Conservation (phyloP, 2,888 invertebrate species). For the Mallateleia sp. region DNA sequence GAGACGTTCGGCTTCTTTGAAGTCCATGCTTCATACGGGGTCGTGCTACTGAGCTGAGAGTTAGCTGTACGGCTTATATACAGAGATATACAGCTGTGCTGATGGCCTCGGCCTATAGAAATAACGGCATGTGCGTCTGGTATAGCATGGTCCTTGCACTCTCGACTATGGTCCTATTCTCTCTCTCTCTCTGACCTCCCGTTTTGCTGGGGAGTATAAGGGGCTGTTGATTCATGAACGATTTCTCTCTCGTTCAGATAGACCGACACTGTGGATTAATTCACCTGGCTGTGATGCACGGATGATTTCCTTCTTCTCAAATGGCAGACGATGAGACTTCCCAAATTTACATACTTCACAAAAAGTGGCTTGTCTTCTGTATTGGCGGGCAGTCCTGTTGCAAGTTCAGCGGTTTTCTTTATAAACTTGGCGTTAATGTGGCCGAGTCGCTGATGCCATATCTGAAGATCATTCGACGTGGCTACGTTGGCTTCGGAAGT, state of each 20-base stretch:
- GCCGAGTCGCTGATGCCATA: slow-evolving; percentile 29
- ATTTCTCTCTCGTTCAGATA: slow-evolving; percentile 58
- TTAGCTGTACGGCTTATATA: neutral
- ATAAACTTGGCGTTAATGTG: slow-evolving; percentile 32
- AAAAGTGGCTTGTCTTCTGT: slow-evolving; percentile 73
- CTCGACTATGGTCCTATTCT: slow-evolving; percentile 74
- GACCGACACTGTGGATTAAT: neutral
- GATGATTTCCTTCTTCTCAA: neutral
- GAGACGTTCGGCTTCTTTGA: slow-evolving; percentile 67
- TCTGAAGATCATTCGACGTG: neutral
- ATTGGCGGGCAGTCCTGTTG: no score
- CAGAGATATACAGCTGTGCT: slow-evolving; percentile 37
- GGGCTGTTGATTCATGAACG: slow-evolving; percentile 43
- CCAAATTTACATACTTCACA: slow-evolving; percentile 81
- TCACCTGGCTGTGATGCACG: neutral
- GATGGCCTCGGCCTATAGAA: slow-evolving; percentile 80
- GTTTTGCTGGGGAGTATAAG: slow-evolving; percentile 75
- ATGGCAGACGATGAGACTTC: slow-evolving; percentile 76
- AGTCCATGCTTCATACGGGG: slow-evolving; percentile 73
- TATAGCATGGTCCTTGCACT: slow-evolving; percentile 72
- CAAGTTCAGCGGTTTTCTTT: slow-evolving; percentile 5
- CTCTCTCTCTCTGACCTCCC: slow-evolving; percentile 61
- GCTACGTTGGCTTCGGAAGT: slow-evolving; percentile 4
- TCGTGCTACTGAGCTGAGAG: neutral
- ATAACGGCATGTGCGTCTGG: slow-evolving; percentile 46